phyloP scores from a whole-genome alignment of 2,888 invertebrate species.

The Hirtodrosophila cameraria region DNA sequence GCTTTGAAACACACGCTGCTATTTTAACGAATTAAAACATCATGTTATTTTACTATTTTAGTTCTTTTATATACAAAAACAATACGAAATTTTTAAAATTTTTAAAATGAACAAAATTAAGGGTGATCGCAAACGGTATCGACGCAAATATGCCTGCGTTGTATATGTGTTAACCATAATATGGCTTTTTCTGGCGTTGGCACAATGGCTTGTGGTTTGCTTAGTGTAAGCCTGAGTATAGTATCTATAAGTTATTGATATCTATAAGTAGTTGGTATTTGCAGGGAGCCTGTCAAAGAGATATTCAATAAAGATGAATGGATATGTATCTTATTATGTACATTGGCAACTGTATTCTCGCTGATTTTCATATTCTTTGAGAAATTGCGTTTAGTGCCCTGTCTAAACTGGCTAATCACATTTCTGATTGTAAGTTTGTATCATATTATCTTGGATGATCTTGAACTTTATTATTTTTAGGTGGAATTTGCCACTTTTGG shows the following conservation, averaged over 20 bases:
- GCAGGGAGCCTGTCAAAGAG: too few species aligned
- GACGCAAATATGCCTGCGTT: slow-evolving; percentile 59
- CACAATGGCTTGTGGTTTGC: slow-evolving; percentile 59
- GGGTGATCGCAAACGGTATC: slow-evolving; percentile 47
- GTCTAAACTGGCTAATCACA: slow-evolving; percentile 62
- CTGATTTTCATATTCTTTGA: slow-evolving; percentile 68
- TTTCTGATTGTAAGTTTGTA: slow-evolving; percentile 60
- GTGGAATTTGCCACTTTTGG: slow-evolving; percentile 65
- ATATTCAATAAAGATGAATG: too few species aligned
- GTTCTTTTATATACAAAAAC: too few species aligned
- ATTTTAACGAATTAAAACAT: too few species aligned
- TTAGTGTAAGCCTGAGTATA: slow-evolving; percentile 46
- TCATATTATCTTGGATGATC: accelerated
- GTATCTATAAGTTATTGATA: neutral
- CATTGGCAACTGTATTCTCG: slow-evolving; percentile 44
- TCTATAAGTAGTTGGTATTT: slow-evolving; percentile 10
- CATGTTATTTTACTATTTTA: too few species aligned
- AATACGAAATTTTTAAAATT: too few species aligned
- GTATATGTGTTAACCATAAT: slow-evolving; percentile 56
- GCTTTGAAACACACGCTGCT: too few species aligned
- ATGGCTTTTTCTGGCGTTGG: slow-evolving; percentile 53
- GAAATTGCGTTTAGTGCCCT: slow-evolving; percentile 43
- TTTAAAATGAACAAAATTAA: slow-evolving; percentile 27
- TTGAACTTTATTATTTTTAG: slow-evolving; percentile 31
- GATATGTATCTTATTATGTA: slow-evolving; percentile 55